A percentile compares a stretch with the other conserved stretches of the same genome.
Conservation (phyloP, 2,888 invertebrate genomes). For the Ecliptopera silaceata region DNA sequence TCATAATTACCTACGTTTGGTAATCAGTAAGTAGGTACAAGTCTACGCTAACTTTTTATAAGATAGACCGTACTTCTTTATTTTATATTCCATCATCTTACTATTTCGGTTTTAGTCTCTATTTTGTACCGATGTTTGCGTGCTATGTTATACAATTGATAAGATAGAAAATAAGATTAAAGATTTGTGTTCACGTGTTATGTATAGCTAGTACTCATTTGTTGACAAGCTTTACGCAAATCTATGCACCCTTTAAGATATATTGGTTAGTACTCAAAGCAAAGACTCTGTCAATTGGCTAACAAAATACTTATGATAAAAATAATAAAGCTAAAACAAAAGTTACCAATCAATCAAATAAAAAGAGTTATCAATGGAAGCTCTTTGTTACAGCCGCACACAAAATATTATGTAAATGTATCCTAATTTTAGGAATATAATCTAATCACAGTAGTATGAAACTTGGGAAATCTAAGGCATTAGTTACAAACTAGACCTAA, state of each 20-base stretch:
- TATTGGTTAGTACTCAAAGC: slow-evolving; percentile 26
- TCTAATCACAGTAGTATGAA: not conserved
- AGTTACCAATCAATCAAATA: not conserved
- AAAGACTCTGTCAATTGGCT: slow-evolving; percentile 33
- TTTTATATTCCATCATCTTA: too few relatives aligned
- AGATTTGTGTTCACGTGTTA: too few relatives aligned
- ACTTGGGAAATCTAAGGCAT: not conserved
- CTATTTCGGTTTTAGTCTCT: too few relatives aligned
- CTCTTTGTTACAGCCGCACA: not conserved
- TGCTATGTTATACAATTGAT: too few relatives aligned
- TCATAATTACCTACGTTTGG: too few relatives aligned
- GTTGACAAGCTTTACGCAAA: not conserved
- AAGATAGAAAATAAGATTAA: too few relatives aligned
- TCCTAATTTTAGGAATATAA: not conserved
- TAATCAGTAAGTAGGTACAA: too few relatives aligned
- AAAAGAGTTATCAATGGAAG: slow-evolving; percentile 5
- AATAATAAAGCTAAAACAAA: not conserved
- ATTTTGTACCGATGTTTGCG: too few relatives aligned
- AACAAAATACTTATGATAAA: not conserved
- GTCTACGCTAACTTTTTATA: too few relatives aligned
- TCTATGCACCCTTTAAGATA: slow-evolving; percentile 6
- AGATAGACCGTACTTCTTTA: too few relatives aligned
- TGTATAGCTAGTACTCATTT: too few relatives aligned
- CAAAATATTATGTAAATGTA: not conserved
- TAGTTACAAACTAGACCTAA: not conserved